Evolutionary conservation across 2,888 invertebrate genomes (phyloP), one percentile per base, ranked within the genome.

Genomic region (Drosophila cognata): DNA sequence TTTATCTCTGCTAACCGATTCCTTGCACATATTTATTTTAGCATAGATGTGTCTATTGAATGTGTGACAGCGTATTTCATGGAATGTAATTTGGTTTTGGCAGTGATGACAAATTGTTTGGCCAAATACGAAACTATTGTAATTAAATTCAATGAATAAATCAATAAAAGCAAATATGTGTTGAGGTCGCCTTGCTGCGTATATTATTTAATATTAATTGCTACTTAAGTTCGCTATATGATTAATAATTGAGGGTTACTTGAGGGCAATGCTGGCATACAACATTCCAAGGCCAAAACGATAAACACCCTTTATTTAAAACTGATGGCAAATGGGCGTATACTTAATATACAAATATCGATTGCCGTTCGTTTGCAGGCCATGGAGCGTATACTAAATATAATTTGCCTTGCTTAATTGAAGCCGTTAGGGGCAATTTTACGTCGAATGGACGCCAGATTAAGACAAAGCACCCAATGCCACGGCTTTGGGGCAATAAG

Each of bases 391-490:
- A 61, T 69, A 61, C 61, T 53, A 58, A 60, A 73, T 57, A 63
- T 52, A 56, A 52, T 57, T 68, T 68, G 58, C 68, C 56, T 79
- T 59, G 70, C 76, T 81, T 89, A 85, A 87, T 89, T 88, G 79
- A 76, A 71, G 74, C 67, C 72, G 65, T 85, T 79, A 88, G 56
- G 71, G 65, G 77, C 84, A 73, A 77, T 81, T 69, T 84, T 74
- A 79, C 74, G 64, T 81, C 77, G 81, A 75, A 76, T 68, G 84
- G 71, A 74, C 75, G 38, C 48, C 68, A 71, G 84, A 85, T 85
- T 87, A 81, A 85, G 85, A 88, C 82, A 84, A 89, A 88, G 89
- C 75, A 81, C 84, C 87, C 61, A 18, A 60, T 63, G 76, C 68
- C 52, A 35, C 52, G 74, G 62, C 77, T 25, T 21, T 68, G 29